phyloP scores from a whole-genome alignment of 1,140 invertebrate species.

The Megathymus violae region DNA sequence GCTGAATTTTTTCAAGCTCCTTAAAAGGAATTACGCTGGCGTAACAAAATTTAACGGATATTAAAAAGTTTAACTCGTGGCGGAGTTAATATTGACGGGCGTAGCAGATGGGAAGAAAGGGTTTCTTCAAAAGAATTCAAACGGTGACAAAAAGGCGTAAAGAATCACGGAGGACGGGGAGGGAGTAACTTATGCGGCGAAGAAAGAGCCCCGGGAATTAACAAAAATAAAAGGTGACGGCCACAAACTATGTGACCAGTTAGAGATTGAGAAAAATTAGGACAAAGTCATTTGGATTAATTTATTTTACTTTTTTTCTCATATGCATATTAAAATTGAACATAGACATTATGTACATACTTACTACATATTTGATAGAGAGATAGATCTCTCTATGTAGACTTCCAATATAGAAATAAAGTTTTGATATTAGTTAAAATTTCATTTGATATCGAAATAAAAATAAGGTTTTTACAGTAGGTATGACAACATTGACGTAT shows the following conservation, averaged over 20 bases:
- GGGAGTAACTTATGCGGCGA: slow-evolving; percentile 82
- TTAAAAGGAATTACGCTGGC: slow-evolving; percentile 70
- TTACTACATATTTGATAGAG: no score
- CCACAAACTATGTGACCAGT: slow-evolving; percentile 46
- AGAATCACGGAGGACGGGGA: slow-evolving; percentile 77
- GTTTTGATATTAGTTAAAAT: no score
- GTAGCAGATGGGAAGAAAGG: slow-evolving; percentile 81
- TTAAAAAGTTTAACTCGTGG: slow-evolving; percentile 82
- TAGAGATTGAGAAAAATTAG: neutral
- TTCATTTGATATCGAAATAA: no score
- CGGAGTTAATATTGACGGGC: slow-evolving; percentile 84
- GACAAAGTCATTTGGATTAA: neutral
- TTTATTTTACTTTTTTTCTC: no score
- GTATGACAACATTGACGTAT: no score
- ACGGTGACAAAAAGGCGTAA: slow-evolving; percentile 83
- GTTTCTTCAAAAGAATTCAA: slow-evolving; percentile 80
- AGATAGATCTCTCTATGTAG: no score
- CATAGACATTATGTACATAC: no score
- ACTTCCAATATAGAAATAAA: no score
- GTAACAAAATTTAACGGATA: slow-evolving; percentile 83
- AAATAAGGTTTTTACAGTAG: no score
- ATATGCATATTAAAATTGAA: no score
- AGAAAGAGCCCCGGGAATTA: slow-evolving; percentile 79
- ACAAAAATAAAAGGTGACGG: slow-evolving; percentile 84
- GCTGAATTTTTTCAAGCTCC: slow-evolving; percentile 51